Evolutionary conservation across 2,888 invertebrate genomes (phyloP), one percentile per base, ranked within the genome.

Genomic region (Dromius quadrimaculatus): DNA sequence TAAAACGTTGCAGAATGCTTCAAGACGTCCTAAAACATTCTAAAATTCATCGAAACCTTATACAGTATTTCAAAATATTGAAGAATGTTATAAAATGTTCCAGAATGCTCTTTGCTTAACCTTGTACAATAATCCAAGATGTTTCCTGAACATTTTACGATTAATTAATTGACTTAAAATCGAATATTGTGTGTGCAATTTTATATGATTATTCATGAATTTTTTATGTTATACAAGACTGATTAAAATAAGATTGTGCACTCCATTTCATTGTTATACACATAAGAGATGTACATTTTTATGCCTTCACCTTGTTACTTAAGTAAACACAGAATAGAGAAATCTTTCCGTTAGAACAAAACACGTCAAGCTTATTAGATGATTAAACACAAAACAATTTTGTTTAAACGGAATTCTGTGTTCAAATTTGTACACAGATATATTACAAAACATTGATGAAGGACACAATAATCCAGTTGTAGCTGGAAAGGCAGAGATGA

Each of bases 201-300:
- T n/a, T n/a, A n/a, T n/a, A n/a, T n/a, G n/a, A n/a, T n/a, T n/a
- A n/a, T n/a, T n/a, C n/a, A n/a, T n/a, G n/a, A n/a, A n/a, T 47
- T 38, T 23, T 41, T 43, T 20, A 54, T 57, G 50, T 41, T 41
- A 61, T 72, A 66, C 28, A 45, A 57, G 45, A 66, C 61, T 64
- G 28, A 47, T 73, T 45, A 68, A 69, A 54, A 72, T 32, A 72
- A 73, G 70, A 70, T 71, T 73, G 66, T 66, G 54, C 23, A 57
- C 34, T 59, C 38, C 34, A n/a, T 38, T n/a, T 32, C 34, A 57
- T 23, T 66, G 66, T 66, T 66, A 66, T 36, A 66, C 32, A 66
- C 66, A 66, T 54, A 66, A 66, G 38, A 43, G 19, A 57, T 66
- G 54, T 66, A 66, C 66, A 66, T 66, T 36, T 41, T 38, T 66